Evolutionary conservation across 2,888 invertebrate species (phyloP).

Genomic region (Rosalia funebris): DNA sequence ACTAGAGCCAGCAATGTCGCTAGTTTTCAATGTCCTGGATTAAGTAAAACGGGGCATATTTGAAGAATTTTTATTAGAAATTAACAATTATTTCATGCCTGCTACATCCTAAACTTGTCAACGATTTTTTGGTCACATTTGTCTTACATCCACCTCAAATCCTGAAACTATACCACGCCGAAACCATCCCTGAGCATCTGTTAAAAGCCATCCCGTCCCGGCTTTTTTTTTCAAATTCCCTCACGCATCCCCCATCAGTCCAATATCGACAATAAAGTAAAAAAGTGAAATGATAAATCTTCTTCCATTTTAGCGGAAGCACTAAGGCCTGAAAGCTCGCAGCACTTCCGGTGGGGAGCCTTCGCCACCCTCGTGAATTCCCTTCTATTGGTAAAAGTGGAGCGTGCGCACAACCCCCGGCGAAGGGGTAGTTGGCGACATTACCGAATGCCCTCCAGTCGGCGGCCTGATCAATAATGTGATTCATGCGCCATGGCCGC

Average conservation of each 20-base stretch:
- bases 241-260: constrained; percentile 2
- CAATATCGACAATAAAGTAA: constrained; percentile 37
- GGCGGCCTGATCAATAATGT: constrained; percentile 55
- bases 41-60: too few relatives aligned
- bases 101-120: too few relatives aligned
- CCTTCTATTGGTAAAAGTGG: constrained; percentile 51
- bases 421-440: constrained; percentile 26
- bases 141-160: too few relatives aligned
- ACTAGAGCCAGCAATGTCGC: too few relatives aligned
- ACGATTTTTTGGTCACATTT: too few relatives aligned
- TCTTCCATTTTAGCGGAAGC: constrained; percentile 62
- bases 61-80: too few relatives aligned
- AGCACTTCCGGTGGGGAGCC: constrained; percentile 56
- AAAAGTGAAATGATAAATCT: constrained; percentile 49
- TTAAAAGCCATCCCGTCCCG: not conserved
- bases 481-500: constrained; percentile 52
- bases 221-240: not conserved
- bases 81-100: too few relatives aligned
- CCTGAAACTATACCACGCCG: too few relatives aligned
- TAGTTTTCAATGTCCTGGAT: too few relatives aligned
- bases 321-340: constrained; percentile 59
- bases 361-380: constrained; percentile 51
- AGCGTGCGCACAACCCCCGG: constrained; percentile 44
- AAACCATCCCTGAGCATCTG: too few relatives aligned
- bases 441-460: constrained; percentile 38